Evolutionary conservation across 2,113 vertebrate genomes (phyloP), one percentile per base, ranked within the genome.

Genomic region (Pithys albifrons): DNA sequence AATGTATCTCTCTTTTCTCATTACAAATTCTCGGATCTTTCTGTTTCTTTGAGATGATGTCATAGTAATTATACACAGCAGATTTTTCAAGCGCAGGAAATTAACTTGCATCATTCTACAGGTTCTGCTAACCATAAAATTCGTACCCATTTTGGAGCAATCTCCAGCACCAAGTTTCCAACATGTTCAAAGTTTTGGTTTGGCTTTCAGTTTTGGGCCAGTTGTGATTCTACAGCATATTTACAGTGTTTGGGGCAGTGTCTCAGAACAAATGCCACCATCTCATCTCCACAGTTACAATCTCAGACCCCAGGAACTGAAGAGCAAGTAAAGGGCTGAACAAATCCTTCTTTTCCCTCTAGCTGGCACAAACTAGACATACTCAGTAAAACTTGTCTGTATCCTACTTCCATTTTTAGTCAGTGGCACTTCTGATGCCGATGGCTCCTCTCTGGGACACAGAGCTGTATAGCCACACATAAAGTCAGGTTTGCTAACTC

Each of bases 11-110:
- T 75, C 49, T 20, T 91, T 91, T 41, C 64, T 85, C 71, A 78
- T 85, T 33, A 83, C 52, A 81, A 88, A 65, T 37, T 66, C 61
- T 78, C 71, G 33, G 35, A 78, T 69, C 76, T 51, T 82, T 91
- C 52, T 48, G 48, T 49, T 89, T 75, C 41, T 71, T 51, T 0
- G 2, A 74, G 57, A 64, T 76, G 85, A 93, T 76, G 51, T 83
- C 88, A 83, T 58, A 61, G 82, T 91, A 94, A 85, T 82, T 61
- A 82, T 39, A 83, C 23, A 86, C 62, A 75, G 43, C 19, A 89
- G n/a, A 83, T 71, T 83, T 58, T 79, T 91, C 79, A 85, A 87
- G 46, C 81, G 65, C 74, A 88, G 65, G 49, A 85, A 88, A 91
- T 71, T 64, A 67, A 71, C 24, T 85, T 66, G n/a, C 31, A 58